Base-by-base conservation (phyloP, 2,797 vertebrate genomes). In the Parauchenoglanis punctatus region DNA sequence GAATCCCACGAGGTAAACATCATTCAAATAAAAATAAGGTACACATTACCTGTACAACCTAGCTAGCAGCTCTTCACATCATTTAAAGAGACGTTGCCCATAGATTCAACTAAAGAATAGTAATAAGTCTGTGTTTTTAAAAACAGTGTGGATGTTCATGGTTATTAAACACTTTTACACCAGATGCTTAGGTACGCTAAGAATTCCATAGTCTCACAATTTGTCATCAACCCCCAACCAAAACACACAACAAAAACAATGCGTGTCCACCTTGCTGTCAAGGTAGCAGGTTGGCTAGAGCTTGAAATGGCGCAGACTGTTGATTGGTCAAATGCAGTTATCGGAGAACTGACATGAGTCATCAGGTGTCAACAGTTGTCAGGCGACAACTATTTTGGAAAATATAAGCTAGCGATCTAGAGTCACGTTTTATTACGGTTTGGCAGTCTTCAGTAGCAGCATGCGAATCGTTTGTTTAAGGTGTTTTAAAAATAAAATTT, bases 1-100 rank as follows among this genome's bases (percentile, higher is more conserved):
- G 98, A 91, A 99, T 99, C 92, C 98, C 98, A 11, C 94, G 98
- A 93, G 98, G 98, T 99, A 94, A 83, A 80, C 23, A 7, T 68
- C 35, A 90, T 76, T 40, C 61, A 63, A 44, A 15, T 59, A 58
- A 77, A 49, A 52, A 61, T 2, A 10, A 44, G 23, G 20, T 5
- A 59, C 10, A 15, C 12, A 8, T 78, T 35, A 56, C 15, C 76
- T 56, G 3, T 28, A 78, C 28, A 17, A 49, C 23, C 46, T n/a
- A 15, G 18, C 8, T 44, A 44, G 44, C 10, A 75, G 44, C 7
- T 25, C 20, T 49, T 75, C 25, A 75, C 23, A 2, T 75, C 13
- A 75, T 75, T 5, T 70, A 70, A 18, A 70, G 15, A 35, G 67
- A 70, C 17, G 67, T 25, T 70, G 15, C 28, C n/a, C 28, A 68